These are phyloP conservation scores for Speoplatyrhinus poulsoni DNA, from an alignment of 2,113 vertebrate genomes.

Conservation along the genomic window DNA sequence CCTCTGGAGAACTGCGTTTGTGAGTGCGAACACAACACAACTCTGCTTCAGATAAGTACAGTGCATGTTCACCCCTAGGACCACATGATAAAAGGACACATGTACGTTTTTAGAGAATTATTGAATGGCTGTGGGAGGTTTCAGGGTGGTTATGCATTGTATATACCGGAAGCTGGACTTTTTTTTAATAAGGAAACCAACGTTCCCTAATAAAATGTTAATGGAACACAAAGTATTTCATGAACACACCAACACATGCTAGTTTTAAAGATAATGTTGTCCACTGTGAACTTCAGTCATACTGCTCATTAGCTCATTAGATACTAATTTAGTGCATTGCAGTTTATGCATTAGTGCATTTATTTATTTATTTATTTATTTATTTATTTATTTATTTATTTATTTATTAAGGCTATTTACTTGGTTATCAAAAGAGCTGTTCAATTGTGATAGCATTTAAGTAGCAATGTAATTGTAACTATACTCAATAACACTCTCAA, in stretches of 20 bases:
- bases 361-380: neutral
- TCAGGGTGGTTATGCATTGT: neutral
- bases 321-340: no score
- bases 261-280: neutral
- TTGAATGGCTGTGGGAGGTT: neutral
- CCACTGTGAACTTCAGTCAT: neutral
- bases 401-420: neutral
- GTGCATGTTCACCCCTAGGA: neutral
- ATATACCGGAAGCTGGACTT: no score
- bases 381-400: neutral
- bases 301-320: no score
- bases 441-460: no score
- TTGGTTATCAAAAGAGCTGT: no score
- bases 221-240: neutral
- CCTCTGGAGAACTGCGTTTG: conserved; percentile 35
- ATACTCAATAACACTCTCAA: conserved; percentile 2
- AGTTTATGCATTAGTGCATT: no score
- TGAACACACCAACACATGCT: neutral
- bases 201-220: no score
- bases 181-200: no score
- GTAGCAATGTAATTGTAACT: neutral
- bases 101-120: no score
- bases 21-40: conserved; percentile 24
- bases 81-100: no score
- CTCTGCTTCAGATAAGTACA: conserved; percentile 11